phyloP scores from a whole-genome alignment of 2,113 vertebrate species.

The Colossoma macropomum region DNA sequence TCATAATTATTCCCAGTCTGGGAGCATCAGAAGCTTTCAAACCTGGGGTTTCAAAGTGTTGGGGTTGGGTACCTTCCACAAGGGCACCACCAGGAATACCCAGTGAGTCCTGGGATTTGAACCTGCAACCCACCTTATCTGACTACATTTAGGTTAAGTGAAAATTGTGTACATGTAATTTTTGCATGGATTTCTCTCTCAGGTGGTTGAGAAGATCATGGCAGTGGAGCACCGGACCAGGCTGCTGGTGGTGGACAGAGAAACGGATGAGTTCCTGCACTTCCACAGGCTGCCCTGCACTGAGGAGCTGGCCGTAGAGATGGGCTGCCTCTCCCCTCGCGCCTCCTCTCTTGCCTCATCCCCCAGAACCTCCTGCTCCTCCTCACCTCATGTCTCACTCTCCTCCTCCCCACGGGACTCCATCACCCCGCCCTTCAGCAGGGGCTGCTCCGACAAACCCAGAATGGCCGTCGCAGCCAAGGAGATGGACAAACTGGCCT shows the following conservation, averaged over 20 bases:
- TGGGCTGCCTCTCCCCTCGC: constrained; percentile 73
- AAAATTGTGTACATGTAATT: no score
- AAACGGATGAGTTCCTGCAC: constrained; percentile 85
- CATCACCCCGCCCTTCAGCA: constrained; percentile 44
- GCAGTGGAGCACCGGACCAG: constrained; percentile 84
- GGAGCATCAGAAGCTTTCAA: no score
- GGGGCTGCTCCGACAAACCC: constrained; percentile 1
- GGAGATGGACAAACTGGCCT: not conserved
- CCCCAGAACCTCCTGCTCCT: constrained; percentile 27
- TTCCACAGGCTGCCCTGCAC: constrained; percentile 82
- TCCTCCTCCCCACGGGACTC: constrained; percentile 18
- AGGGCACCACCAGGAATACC: no score
- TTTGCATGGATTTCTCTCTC: not conserved
- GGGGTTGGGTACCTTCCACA: no score
- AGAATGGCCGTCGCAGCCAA: not conserved
- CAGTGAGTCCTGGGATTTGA: no score
- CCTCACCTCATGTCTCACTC: not conserved
- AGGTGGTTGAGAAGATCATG: constrained; percentile 93
- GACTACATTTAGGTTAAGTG: no score
- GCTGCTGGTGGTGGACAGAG: constrained; percentile 90
- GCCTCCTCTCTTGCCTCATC: constrained; percentile 32
- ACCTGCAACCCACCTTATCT: no score
- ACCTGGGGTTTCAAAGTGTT: no score
- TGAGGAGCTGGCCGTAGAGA: constrained; percentile 82
- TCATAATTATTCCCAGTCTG: no score